Base-by-base conservation (phyloP, 1,140 invertebrate species). In the Anagrus nilaparvatae region DNA sequence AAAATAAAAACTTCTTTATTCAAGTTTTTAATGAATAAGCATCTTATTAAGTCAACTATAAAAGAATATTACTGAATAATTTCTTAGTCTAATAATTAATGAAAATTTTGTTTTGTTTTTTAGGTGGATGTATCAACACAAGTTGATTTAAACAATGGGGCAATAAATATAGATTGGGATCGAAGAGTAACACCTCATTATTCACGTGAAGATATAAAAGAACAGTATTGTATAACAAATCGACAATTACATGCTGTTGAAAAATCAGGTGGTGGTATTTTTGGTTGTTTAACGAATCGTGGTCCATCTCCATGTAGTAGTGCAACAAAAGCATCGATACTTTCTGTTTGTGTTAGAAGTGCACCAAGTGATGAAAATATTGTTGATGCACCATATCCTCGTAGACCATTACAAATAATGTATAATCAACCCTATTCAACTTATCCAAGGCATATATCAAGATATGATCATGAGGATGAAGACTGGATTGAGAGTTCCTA, bases 151-250 rank as follows among this genome's bases (percentile, higher is more conserved):
- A 59, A 67, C 38, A 47, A 58, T 14, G 53, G 49, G 37, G 53
- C 41, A 17, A 50, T 53, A 5, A 55, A 59, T 23, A 49, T 55
- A 37, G 62, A 66, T 18, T 63, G 65, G 59, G 61, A 68, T 30
- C 61, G 65, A 29, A 55, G 64, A 1, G 57, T 55, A 12, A 71
- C 78, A 39, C 84, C 82, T 21, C 73, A 88, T 48, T 92, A 92
- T 68, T 91, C 87, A 18, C 82, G 87, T 53, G 85, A 90, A 64
- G 88, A 91, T 60, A 87, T 87, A 47, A 70, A 81, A 27, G 85
- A 88, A 55, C 84, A 93, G 62, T 94, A 94, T 69, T 94, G 90
- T 69, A 88, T 94, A 65, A 92, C 84, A 54, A 84, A 82, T 61
- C 80, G 87, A 55, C 87, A 90, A 62, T 66, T 92, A 59, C 81